Evolutionary conservation across 2,888 invertebrate genomes (phyloP), one percentile per base, ranked within the genome.

Genomic region (Pegoplata infirma): DNA sequence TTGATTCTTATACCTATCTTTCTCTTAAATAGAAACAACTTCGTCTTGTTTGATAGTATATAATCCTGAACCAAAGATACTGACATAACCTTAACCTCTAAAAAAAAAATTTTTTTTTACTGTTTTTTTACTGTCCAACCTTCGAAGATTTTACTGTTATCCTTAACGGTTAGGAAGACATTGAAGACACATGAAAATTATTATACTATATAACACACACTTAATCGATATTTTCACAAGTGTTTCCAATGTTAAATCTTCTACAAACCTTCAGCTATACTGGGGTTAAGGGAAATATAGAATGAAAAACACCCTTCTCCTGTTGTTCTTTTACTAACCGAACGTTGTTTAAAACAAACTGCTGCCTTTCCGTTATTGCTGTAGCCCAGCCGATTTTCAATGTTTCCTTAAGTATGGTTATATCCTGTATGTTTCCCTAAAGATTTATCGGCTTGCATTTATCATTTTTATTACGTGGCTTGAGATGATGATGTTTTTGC

Each of bases 381-480:
- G 36, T n/a, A n/a, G 36, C 36, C 36, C 46, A 23, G 25, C 40
- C 47, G n/a, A 21, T 47, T 47, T 10, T 28, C 40, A 17, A 32
- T 64, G 58, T 58, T 49, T 59, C 51, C 58, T 40, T 40, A 40
- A 40, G 51, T 53, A 25, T 16, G 49, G 19, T 49, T 49, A 21
- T 49, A 49, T 49, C 23, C 25, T 53, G 49, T 19, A 14, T 49
- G 51, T 72, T 71, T 49, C 51, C 46, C 19, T 25, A 58, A 71
- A 71, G 67, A 79, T 75, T 79, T 79, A 71, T 75, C 47, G 56
- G 32, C 71, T 71, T 74, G 71, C 71, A 75, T 79, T 79, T 79
- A 75, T 79, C 74, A 79, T 71, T 75, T 71, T 75, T 79, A 71
- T 71, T 74, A 75, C 46, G 71, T 71, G 66, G 55, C 55, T 32